A percentile compares a stretch with the other conserved stretches of the same genome.
Evolutionary conservation across 2,888 invertebrate species (phyloP).

Genomic region (Congeria kusceri): DNA sequence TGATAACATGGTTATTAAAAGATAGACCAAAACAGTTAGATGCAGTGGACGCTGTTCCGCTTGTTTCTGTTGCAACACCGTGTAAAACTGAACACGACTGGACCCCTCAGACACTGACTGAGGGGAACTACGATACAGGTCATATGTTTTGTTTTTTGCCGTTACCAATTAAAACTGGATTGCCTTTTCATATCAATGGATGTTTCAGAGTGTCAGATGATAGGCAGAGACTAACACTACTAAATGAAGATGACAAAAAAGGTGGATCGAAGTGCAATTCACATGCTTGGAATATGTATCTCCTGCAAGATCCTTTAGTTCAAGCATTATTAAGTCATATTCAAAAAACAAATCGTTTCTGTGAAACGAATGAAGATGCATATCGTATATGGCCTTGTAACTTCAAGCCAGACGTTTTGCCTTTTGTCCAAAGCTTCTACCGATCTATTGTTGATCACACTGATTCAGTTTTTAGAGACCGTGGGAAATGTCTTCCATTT

Average conservation of each 20-base stretch:
- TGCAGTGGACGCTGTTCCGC: constrained; percentile 53
- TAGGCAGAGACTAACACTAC: constrained; percentile 68
- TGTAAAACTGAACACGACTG: constrained; percentile 1
- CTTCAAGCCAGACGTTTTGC: not conserved
- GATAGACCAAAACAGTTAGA: constrained; percentile 5
- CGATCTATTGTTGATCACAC: constrained; percentile 17
- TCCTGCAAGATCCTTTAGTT: constrained; percentile 46
- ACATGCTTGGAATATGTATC: constrained; percentile 41
- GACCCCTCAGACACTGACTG: constrained; percentile 64
- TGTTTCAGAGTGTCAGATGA: constrained; percentile 78
- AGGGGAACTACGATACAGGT: not conserved
- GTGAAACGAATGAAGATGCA: not conserved
- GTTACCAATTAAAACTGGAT: constrained; percentile 72
- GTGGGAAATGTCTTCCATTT: constrained; percentile 11
- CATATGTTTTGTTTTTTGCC: constrained; percentile 73
- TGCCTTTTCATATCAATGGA: constrained; percentile 81
- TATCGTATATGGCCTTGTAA: not conserved
- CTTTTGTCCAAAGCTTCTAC: constrained; percentile 36
- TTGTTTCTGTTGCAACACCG: constrained; percentile 60
- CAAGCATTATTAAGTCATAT: constrained; percentile 41
- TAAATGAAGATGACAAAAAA: constrained; percentile 75
- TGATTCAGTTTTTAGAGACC: constrained; percentile 38
- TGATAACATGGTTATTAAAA: not conserved
- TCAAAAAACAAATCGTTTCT: not conserved
- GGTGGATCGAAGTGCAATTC: not conserved